Evolutionary conservation across 1,140 invertebrate genomes (phyloP).

Genomic region (Heliconius melpomene): DNA sequence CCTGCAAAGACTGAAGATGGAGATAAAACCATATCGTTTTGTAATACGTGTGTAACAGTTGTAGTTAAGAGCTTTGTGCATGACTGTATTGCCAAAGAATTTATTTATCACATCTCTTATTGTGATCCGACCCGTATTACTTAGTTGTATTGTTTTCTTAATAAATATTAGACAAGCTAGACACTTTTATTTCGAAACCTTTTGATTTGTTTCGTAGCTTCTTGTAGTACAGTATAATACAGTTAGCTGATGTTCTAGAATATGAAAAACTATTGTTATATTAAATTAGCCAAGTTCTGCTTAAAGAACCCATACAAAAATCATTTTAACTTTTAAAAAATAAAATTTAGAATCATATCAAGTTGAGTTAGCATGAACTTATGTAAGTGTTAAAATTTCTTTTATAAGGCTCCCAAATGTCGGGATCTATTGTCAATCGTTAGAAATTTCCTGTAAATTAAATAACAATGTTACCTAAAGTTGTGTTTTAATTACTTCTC

Average conservation of each 20-base stretch:
- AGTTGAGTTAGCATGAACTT: constrained; percentile 58
- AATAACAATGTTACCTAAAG: constrained; percentile 77
- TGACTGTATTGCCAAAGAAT: constrained; percentile 53
- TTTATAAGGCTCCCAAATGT: constrained; percentile 70
- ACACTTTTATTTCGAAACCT: constrained; percentile 27
- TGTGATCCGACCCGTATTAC: constrained; percentile 36
- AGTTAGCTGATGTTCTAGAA: constrained; percentile 9
- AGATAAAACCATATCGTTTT: constrained; percentile 78
- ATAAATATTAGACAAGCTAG: constrained; percentile 37
- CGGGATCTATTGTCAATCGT: constrained; percentile 78
- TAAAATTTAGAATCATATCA: constrained; percentile 73
- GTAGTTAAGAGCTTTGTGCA: constrained; percentile 67
- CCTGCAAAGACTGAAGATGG: constrained; percentile 77
- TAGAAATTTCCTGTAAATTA: constrained; percentile 78
- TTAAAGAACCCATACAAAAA: constrained; percentile 21
- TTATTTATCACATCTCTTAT: constrained; percentile 55
- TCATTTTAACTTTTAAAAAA: constrained; percentile 37
- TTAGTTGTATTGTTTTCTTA: constrained; percentile 45
- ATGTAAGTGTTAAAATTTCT: constrained; percentile 78
- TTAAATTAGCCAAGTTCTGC: constrained; percentile 23
- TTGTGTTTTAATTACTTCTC: constrained; percentile 1
- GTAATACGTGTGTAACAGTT: constrained; percentile 69
- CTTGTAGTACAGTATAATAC: constrained; percentile 13
- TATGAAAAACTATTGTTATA: constrained; percentile 16
- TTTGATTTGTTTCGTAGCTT: constrained; percentile 29